Evolutionary conservation across 2,797 vertebrate genomes (phyloP), one percentile per base, ranked within the genome.

Genomic region (Melanotaenia boesemani): DNA sequence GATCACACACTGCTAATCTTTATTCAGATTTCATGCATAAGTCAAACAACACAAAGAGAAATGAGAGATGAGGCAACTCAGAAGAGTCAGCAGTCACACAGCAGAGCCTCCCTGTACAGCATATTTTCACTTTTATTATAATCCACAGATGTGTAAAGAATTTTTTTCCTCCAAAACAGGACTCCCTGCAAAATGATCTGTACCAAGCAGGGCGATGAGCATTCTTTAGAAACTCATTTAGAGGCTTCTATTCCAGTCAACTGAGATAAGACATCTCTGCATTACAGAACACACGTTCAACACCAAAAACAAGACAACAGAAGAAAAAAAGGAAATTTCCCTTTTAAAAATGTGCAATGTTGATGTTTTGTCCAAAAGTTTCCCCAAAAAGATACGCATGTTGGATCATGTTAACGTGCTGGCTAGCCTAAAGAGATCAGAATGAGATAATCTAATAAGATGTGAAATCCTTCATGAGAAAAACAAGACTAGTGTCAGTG

Each of bases 1-100:
- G 80, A 79, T 90, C 89, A 93, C 93, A 87, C 90, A 90, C 90
- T 89, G 89, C 91, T 86, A 91, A 90, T 88, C 88, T 88, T 93
- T 95, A 95, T 96, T 98, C 96, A 93, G 94, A 95, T 84, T 91
- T 94, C 94, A 95, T 95, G 95, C 95, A 94, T 55, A 89, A 93
- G 88, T 93, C 89, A 92, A 94, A 93, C 88, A 91, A 91, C 90
- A 94, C 86, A 94, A 89, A 93, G 83, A 90, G 82, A 92, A 90
- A 88, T 56, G 79, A 88, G 80, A 83, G 52, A 87, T 63, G 76
- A 86, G 74, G 84, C 88, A 91, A 90, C 87, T 80, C 72, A 91
- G 81, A 82, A 90, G 89, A 89, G 90, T 85, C 77, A 87, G 82
- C 86, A 92, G 84, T 87, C 89, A 80, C 80, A 82, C 88, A 88